Percentiles rank a stretch among this genome's conserved stretches.
These are phyloP conservation scores for Drosophila sp. DNA, from an alignment of 1,140 invertebrate species.

Conservation along the genomic window DNA sequence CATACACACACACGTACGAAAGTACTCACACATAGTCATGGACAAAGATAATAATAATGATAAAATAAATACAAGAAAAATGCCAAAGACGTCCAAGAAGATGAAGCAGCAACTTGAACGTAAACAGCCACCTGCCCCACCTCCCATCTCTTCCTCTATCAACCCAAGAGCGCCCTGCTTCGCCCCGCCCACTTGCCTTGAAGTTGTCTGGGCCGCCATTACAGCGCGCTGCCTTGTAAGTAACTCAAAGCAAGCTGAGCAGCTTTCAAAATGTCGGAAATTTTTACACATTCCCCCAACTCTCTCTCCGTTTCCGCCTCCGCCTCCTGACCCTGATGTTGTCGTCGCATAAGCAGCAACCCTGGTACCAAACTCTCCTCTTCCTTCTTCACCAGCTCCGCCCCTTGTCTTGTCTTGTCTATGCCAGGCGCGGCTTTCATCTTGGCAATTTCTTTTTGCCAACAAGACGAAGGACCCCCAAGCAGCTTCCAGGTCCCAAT, in stretches of 20 bases:
- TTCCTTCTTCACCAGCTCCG: not conserved
- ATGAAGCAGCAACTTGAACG: constrained; percentile 16
- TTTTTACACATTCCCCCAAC: constrained; percentile 64
- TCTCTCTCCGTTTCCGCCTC: not conserved
- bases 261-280: constrained; percentile 81
- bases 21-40: constrained; percentile 63
- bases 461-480: constrained; percentile 28
- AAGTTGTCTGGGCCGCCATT: constrained; percentile 33
- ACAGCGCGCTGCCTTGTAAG: constrained; percentile 36
- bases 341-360: constrained; percentile 6
- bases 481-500: constrained; percentile 24
- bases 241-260: constrained; percentile 76
- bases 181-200: not conserved
- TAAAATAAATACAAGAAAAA: constrained; percentile 80
- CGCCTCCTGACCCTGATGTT: constrained; percentile 4
- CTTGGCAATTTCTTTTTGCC: constrained; percentile 80
- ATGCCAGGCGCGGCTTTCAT: constrained; percentile 65
- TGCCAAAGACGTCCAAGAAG: constrained; percentile 48
- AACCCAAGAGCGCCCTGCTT: not conserved
- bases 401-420: constrained; percentile 46
- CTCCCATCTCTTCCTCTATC: not conserved
- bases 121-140: constrained; percentile 6
- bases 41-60: constrained; percentile 83
- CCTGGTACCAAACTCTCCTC: not conserved
- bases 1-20: constrained; percentile 17